Base-by-base conservation (phyloP, 2,888 invertebrate genomes). In the Platycheirus rosarum region DNA sequence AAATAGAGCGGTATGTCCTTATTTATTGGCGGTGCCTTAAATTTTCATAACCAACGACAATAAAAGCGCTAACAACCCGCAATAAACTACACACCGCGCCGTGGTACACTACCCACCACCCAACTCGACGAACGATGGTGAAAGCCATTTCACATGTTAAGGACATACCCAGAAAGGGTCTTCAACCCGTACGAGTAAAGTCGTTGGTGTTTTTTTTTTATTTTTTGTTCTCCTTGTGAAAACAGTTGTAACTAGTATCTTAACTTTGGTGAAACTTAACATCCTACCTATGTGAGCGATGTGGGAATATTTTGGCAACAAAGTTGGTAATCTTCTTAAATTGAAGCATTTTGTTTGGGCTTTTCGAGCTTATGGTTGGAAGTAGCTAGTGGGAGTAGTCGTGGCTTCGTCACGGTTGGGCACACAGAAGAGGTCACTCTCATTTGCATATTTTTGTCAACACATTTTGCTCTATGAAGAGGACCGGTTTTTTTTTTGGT, bases 41-140 rank as follows among this genome's bases (percentile, higher is more conserved):
- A 82, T 82, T 77, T 82, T 77, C 82, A 77, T 82, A 82, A 77
- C 71, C 71, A 82, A 68, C 77, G 37, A 82, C 82, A 82, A 77
- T 73, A 82, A 82, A 77, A 76, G 57, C 60, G 49, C 76, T 80
- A 77, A 77, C 77, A 77, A 66, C 68, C 62, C 49, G 68, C 68
- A 73, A 63, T 78, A 73, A 68, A 66, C 66, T 62, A 76, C 70
- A 76, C 66, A 37, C 23, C 2, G 23, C 14, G 20, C 32, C 66
- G 66, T 29, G 37, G 37, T 20, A 55, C n/a, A n/a, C 46, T 40
- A 26, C 32, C 48, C 14, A 2, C 5, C 26, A 0, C 42, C 8
- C 32, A 9, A 1, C 40, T 14, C 9, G 5, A 9, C 5, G 16
- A 40, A 6, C 16, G 18, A 8, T 5, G 37, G n/a, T 63, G 53